Evolutionary conservation across 2,888 invertebrate species (phyloP).

Genomic region (Dolomedes plantarius): DNA sequence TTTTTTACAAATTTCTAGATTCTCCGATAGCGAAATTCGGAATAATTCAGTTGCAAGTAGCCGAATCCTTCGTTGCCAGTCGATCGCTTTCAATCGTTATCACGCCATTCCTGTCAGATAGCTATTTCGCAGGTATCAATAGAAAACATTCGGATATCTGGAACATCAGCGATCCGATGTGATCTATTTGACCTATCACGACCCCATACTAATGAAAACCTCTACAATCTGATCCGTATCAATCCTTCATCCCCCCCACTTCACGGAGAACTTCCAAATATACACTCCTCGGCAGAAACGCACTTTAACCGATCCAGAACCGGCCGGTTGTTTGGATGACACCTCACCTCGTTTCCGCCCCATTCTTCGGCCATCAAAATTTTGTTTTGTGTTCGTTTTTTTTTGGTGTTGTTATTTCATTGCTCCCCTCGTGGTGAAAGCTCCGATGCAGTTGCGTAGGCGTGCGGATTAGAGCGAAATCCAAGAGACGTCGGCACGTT

Average conservation of each 20-base stretch:
- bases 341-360: not conserved
- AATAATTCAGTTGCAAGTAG: no score
- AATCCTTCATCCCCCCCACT: not conserved
- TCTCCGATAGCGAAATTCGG: no score
- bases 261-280: not conserved
- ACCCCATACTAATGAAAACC: not conserved
- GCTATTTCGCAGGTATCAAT: no score
- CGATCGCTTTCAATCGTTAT: no score
- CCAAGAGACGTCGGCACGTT: constrained; percentile 11
- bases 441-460: not conserved
- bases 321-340: constrained; percentile 14
- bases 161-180: no score
- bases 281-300: not conserved
- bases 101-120: no score
- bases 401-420: not conserved
- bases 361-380: constrained; percentile 11
- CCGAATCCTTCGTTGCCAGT: no score
- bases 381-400: not conserved
- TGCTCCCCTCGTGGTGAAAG: not conserved
- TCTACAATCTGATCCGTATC: not conserved
- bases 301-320: constrained; percentile 9
- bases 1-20: no score
- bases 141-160: no score
- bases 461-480: constrained; percentile 1
- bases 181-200: not conserved